These are phyloP conservation scores for Synanthedon myopaeformis DNA, from an alignment of 2,888 invertebrate genomes.

Conservation along the genomic window DNA sequence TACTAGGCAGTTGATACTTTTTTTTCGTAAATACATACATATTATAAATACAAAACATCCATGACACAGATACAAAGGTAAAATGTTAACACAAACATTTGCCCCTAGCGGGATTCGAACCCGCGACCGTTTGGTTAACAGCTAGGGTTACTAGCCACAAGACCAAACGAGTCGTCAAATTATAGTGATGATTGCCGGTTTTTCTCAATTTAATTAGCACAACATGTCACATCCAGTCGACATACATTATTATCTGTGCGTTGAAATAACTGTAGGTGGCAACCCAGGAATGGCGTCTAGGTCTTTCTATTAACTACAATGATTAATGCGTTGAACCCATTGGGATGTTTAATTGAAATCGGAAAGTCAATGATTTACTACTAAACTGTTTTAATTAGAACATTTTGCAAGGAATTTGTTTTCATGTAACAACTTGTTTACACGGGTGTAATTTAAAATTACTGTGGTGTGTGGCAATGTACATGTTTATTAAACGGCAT, in stretches of 20 bases:
- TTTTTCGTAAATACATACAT: too few species aligned
- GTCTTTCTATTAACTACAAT: conserved; percentile 29
- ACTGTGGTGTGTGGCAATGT: neutral
- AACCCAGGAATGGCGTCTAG: conserved; percentile 8
- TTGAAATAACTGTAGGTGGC: conserved; percentile 17
- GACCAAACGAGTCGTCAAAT: too few species aligned
- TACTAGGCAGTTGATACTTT: too few species aligned
- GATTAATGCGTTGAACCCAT: conserved; percentile 38
- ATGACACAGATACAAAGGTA: too few species aligned
- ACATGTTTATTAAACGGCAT: too few species aligned
- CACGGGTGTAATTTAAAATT: neutral
- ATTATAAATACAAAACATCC: too few species aligned
- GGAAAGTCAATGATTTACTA: conserved; percentile 38
- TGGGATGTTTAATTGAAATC: conserved; percentile 48
- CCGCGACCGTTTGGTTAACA: too few species aligned
- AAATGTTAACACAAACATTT: too few species aligned
- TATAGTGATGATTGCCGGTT: too few species aligned
- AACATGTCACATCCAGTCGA: conserved; percentile 2
- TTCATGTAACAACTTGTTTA: conserved; percentile 5
- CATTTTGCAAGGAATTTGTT: neutral
- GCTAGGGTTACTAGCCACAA: too few species aligned
- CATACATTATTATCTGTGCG: neutral
- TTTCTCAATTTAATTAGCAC: neutral
- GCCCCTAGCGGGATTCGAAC: too few species aligned
- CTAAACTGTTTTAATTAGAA: neutral